Evolutionary conservation across 2,797 vertebrate species (phyloP).

Genomic region (Sebastes taczanowskii): DNA sequence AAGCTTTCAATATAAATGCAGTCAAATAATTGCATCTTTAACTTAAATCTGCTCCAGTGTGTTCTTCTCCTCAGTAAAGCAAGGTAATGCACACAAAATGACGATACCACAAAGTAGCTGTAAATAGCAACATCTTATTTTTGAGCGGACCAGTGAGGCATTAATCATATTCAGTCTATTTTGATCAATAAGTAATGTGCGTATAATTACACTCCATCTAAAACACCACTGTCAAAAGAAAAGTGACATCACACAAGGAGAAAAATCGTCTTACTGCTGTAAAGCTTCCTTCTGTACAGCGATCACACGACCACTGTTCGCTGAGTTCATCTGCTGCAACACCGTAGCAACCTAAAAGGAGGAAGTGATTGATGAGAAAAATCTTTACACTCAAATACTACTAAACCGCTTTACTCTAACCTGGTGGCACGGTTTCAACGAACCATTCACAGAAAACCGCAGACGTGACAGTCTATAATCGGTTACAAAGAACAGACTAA

Average conservation of each 20-base stretch:
- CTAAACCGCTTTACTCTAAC: not conserved
- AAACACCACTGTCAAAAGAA: not conserved
- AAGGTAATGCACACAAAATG: not conserved
- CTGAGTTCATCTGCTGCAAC: constrained; percentile 85
- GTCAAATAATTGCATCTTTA: not conserved
- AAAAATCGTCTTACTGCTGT: constrained; percentile 87
- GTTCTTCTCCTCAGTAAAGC: not conserved
- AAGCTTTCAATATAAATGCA: not conserved
- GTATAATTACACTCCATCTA: not conserved
- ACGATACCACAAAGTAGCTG: not conserved
- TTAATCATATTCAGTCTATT: not conserved
- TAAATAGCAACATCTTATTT: not conserved
- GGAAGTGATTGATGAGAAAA: not conserved
- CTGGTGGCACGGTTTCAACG: not conserved
- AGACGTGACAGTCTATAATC: constrained; percentile 7
- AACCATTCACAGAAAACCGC: constrained; percentile 9
- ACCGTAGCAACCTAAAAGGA: constrained; percentile 92
- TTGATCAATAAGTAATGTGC: not conserved
- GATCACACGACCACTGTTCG: constrained; percentile 91
- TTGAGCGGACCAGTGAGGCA: not conserved
- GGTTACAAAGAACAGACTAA: constrained; percentile 5
- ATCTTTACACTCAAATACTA: not conserved
- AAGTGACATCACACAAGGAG: not conserved
- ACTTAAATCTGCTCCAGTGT: not conserved
- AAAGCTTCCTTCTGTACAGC: constrained; percentile 88